These are phyloP conservation scores for Trachythela sp. DNA, from an alignment of 64 coral and sea anemone genomes.

Conservation along the genomic window DNA sequence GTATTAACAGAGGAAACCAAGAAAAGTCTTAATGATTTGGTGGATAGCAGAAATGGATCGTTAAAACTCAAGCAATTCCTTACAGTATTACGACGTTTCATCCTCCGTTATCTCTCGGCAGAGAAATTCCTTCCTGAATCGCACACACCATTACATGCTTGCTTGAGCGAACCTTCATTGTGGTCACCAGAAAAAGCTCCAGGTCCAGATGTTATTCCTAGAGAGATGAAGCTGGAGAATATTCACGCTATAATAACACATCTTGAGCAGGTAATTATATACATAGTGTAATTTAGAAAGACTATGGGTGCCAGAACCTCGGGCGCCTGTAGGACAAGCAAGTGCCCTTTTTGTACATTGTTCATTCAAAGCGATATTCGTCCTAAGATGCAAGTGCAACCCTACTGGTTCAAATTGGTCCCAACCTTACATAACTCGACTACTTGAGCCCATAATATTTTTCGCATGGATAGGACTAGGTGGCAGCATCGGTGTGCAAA, in stretches of 20 bases:
- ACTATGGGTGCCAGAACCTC: neutral
- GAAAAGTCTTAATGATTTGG: neutral
- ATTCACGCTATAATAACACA: neutral
- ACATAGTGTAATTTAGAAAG: neutral
- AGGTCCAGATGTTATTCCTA: neutral
- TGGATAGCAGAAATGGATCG: neutral
- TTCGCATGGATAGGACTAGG: no score
- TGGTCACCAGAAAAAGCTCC: slow-evolving; percentile 52
- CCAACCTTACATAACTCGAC: no score
- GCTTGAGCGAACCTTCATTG: slow-evolving; percentile 62
- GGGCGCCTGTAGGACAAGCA: no score
- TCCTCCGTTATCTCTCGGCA: slow-evolving; percentile 77
- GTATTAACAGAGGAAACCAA: slow-evolving; percentile 45
- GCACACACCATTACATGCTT: slow-evolving; percentile 20
- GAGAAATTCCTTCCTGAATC: slow-evolving; percentile 65
- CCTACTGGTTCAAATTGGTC: no score
- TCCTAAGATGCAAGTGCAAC: no score
- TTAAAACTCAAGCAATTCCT: neutral
- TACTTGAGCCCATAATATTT: no score
- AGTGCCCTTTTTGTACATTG: no score
- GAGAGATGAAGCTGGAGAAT: neutral
- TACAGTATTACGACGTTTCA: slow-evolving; percentile 73
- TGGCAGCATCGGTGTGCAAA: no score
- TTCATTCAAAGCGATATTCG: no score
- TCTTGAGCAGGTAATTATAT: neutral